Evolutionary conservation across 2,888 invertebrate genomes (phyloP).

Genomic region (Drosophila fungiperda): DNA sequence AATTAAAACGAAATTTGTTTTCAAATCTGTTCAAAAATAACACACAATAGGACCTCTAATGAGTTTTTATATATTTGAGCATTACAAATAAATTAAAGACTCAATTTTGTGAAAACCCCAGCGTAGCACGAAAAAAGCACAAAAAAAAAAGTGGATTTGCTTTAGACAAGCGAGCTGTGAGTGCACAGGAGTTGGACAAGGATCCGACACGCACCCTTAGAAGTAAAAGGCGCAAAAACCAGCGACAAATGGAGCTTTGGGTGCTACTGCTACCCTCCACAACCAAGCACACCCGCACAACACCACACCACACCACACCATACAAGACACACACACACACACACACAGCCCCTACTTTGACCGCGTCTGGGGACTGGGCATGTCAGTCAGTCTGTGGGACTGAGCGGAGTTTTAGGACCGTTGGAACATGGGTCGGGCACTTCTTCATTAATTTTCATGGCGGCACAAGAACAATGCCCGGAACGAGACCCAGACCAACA

Average conservation of each 20-base stretch:
- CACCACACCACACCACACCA: neutral
- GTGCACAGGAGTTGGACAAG: conserved; percentile 25
- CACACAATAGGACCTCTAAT: conserved; percentile 4
- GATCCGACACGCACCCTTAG: conserved; percentile 49
- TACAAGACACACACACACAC: neutral
- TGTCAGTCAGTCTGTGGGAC: conserved; percentile 50
- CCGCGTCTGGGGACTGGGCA: conserved; percentile 28
- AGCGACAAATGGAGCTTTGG: conserved; percentile 49
- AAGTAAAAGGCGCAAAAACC: conserved; percentile 40
- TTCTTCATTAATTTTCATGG: conserved; percentile 82
- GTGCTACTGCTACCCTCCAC: conserved; percentile 22
- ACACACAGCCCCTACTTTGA: neutral
- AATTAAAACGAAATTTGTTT: neutral
- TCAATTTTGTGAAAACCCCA: conserved; percentile 16
- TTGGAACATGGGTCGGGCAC: conserved; percentile 80
- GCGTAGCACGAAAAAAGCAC: conserved; percentile 9
- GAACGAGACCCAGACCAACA: conserved; percentile 35
- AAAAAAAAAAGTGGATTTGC: conserved; percentile 1
- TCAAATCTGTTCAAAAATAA: neutral
- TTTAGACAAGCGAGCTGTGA: conserved; percentile 12
- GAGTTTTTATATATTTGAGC: neutral
- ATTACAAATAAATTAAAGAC: conserved; percentile 14
- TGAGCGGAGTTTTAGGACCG: conserved; percentile 70
- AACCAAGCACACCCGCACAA: neutral
- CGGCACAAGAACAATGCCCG: conserved; percentile 77